Evolutionary conservation across 53 echinoderm and acorn worm genomes (phyloP).

Genomic region (Hippasteria phrygiana): DNA sequence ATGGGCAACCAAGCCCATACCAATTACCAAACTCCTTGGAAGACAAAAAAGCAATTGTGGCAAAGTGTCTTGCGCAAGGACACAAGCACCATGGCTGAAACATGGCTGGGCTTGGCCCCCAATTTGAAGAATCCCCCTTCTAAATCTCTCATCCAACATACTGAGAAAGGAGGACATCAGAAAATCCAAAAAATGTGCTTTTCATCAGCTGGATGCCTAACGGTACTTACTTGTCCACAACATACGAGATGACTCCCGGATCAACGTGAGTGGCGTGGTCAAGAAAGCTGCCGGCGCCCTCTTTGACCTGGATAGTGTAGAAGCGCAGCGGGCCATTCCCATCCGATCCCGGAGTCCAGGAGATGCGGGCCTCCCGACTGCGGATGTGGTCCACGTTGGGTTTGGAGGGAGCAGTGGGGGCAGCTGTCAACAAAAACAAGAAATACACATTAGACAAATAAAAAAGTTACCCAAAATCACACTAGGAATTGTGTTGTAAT

Average conservation of each 20-base stretch:
- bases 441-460: neutral
- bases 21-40: too few relatives aligned
- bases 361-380: slow-evolving; percentile 82
- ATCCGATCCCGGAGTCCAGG: slow-evolving; percentile 82
- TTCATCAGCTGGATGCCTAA: too few relatives aligned
- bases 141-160: too few relatives aligned
- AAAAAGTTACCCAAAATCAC: neutral
- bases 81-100: too few relatives aligned
- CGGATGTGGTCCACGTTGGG: slow-evolving; percentile 81
- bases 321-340: slow-evolving; percentile 87
- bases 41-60: too few relatives aligned
- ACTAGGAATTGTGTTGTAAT: too few relatives aligned
- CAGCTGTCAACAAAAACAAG: slow-evolving; percentile 45
- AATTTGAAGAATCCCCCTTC: too few relatives aligned
- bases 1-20: too few relatives aligned
- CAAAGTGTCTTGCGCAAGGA: too few relatives aligned
- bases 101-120: too few relatives aligned
- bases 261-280: slow-evolving; percentile 70
- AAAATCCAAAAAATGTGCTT: too few relatives aligned
- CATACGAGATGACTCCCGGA: slow-evolving; percentile 73
- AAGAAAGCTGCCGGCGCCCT: slow-evolving; percentile 58
- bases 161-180: too few relatives aligned
- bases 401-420: slow-evolving; percentile 82
- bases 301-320: slow-evolving; percentile 81
- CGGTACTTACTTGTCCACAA: slow-evolving; percentile 70